These are phyloP conservation scores for Drosophila hydei DNA, from an alignment of 1,140 invertebrate genomes.

Conservation along the genomic window DNA sequence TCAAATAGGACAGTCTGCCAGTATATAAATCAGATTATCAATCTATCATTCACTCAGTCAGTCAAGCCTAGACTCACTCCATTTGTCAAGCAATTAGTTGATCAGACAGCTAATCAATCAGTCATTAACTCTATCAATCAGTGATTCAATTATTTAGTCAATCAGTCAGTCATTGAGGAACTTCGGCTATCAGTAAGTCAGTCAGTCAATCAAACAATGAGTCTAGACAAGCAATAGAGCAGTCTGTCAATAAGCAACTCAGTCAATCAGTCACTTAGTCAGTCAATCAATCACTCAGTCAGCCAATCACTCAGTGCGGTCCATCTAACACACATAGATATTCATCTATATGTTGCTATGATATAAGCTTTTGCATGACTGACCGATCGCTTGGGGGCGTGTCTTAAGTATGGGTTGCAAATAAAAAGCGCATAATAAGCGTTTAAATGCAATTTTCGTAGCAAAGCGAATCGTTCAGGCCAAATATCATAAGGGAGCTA, in stretches of 20 bases:
- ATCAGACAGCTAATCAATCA: not conserved
- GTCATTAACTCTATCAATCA: not conserved
- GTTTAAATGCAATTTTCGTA: conserved; percentile 83
- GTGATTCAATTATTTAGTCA: too few relatives aligned
- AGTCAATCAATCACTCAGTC: not conserved
- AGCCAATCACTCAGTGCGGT: not conserved
- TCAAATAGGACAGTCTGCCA: not conserved
- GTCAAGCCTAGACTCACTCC: too few relatives aligned
- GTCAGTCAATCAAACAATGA: too few relatives aligned
- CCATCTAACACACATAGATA: conserved; percentile 15
- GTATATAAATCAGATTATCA: not conserved
- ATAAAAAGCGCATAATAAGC: conserved; percentile 84
- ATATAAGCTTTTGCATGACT: conserved; percentile 66
- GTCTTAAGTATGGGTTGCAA: conserved; percentile 78
- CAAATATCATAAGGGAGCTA: conserved; percentile 75
- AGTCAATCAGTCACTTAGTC: not conserved
- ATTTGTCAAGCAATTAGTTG: too few relatives aligned
- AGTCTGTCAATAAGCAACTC: not conserved
- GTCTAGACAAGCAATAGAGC: too few relatives aligned
- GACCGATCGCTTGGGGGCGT: conserved; percentile 45
- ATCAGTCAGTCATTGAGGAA: not conserved
- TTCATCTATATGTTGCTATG: conserved; percentile 21
- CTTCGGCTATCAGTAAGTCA: too few relatives aligned
- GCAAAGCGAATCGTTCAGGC: conserved; percentile 64
- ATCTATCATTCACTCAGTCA: not conserved